Evolutionary conservation across 2,888 invertebrate species (phyloP), one percentile per base, ranked within the genome.

Genomic region (Lasioglossum lativentre): DNA sequence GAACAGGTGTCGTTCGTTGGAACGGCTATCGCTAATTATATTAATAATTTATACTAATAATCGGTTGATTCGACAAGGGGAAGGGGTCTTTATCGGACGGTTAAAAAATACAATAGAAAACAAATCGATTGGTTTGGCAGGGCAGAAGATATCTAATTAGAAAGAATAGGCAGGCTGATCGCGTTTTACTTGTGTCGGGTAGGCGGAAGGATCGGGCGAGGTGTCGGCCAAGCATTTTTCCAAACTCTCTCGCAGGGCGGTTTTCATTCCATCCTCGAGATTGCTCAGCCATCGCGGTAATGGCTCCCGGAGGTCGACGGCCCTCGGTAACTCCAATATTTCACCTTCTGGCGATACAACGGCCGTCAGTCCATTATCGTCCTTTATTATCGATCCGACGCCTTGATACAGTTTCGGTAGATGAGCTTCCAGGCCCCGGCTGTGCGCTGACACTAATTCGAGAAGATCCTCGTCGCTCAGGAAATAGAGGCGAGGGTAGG

Each of bases 391-490:
- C 40, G 96, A 96, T 82, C 97, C 97, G 80, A 98, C 97, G 1
- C 99, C 99, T 47, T 99, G 98, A 95, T 99, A 99, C 30, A 99
- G 96, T 95, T 99, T 99, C 95, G 99, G 99, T 89, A 99, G 96
- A 95, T 99, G 99, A 0, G 97, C 96, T 95, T 99, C 99, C 94
- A 99, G 77, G 6, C 94, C 93, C 78, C 91, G 92, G 14, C 88
- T 92, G 68, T 92, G 94, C 6, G 93, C 94, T n/a, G 95, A 95
- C 70, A 99, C 96, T 86, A 99, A 97, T 96, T 99, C 99, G 82
- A 99, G 95, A 79, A 99, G 96, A 95, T 99, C 99, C 93, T 99
- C 99, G 94, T 99, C 99, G 84, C 99, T 99, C 87, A 99, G 96
- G 95, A 99, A 99, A 94, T 99, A 99, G 92, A 99, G 98, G 83